phyloP scores from a whole-genome alignment of 2,888 invertebrate species.

The Mellilla xanthometata region DNA sequence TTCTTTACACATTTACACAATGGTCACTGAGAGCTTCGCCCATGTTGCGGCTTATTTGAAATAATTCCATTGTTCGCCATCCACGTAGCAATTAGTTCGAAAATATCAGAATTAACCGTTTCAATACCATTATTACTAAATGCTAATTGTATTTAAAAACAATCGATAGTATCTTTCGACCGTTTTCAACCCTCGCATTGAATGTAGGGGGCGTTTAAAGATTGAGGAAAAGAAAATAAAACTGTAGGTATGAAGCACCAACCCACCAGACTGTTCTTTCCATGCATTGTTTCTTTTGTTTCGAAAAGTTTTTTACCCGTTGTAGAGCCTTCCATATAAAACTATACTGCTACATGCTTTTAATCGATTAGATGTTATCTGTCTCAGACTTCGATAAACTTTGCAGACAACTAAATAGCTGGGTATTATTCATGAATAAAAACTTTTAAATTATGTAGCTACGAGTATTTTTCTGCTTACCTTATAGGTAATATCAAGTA shows the following conservation, averaged over 20 bases:
- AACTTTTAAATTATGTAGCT: neutral
- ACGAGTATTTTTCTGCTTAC: neutral
- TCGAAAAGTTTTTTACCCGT: constrained; percentile 16
- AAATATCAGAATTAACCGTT: constrained; percentile 51
- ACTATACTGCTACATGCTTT: constrained; percentile 5
- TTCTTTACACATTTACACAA: constrained; percentile 49
- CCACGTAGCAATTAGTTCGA: constrained; percentile 57
- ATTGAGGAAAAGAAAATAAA: constrained; percentile 54
- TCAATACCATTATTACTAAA: constrained; percentile 58
- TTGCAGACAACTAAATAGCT: neutral
- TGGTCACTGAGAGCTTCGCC: constrained; percentile 48
- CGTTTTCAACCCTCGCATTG: constrained; percentile 50
- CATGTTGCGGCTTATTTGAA: constrained; percentile 42
- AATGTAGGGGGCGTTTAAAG: constrained; percentile 56
- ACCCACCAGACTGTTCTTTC: constrained; percentile 17
- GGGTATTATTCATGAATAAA: too few species aligned
- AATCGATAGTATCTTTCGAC: constrained; percentile 59
- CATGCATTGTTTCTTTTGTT: constrained; percentile 22
- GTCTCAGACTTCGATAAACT: constrained; percentile 11
- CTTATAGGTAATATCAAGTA: too few species aligned
- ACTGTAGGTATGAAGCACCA: constrained; percentile 40
- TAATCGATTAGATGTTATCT: constrained; percentile 19
- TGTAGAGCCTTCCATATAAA: constrained; percentile 7
- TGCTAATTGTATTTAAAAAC: constrained; percentile 52
- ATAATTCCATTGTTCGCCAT: constrained; percentile 58